Evolutionary conservation across 2,113 vertebrate species (phyloP), one percentile per base, ranked within the genome.

Genomic region (Anguilla japonica): DNA sequence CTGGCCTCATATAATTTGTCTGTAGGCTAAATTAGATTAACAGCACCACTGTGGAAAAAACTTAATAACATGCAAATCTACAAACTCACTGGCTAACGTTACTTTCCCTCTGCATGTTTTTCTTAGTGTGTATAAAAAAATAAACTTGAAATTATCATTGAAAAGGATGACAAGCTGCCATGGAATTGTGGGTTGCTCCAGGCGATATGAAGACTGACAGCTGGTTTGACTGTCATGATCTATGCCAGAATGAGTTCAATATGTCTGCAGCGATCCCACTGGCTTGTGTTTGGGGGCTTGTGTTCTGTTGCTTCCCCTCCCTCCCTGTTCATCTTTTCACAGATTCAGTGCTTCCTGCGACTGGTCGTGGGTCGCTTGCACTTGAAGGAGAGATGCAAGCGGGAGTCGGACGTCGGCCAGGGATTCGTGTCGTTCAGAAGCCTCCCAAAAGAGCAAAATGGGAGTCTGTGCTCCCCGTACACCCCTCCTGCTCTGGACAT

Each of bases 271-370:
- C 26, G 60, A 67, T 26, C 60, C 60, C 22, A 20, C 60, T 26
- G 60, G 60, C 60, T 67, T 67, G 18, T 67, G 60, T 26, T 20
- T 20, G 22, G 82, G 82, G 84, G 75, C 43, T 57, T n/a, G 87
- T 87, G 87, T 90, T 89, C 46, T 57, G 93, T 85, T 43, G 53
- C 39, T 81, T 40, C 41, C 39, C 39, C 41, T 41, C 39, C 82
- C 87, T 86, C 87, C 92, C 92, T 89, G 90, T 71, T 89, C 93
- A 88, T 89, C 86, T 86, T 87, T 92, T 88, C 87, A 87, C 93
- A 96, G 95, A 93, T 95, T 89, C 92, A 95, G 92, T 93, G 93
- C 87, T 93, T 91, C 86, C 90, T 95, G 90, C 93, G 94, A 84
- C 90, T 96, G 91, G 92, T 91, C 26, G 93, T 93, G 88, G 93